These are phyloP conservation scores for Xiphorhynchus elegans DNA, from an alignment of 2,113 vertebrate species.

Conservation along the genomic window DNA sequence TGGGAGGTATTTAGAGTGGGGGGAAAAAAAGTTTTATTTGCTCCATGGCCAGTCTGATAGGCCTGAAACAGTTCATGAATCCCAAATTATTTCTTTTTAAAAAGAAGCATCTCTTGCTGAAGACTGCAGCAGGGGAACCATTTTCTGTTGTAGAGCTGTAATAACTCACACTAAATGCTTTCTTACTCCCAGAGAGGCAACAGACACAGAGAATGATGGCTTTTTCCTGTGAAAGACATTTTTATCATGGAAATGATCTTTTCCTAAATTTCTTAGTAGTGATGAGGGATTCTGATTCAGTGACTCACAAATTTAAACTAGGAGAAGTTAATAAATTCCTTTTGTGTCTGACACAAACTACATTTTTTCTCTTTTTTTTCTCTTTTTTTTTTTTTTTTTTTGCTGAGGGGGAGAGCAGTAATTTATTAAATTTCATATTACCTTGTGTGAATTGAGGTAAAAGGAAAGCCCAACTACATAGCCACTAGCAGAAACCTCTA, in stretches of 20 bases:
- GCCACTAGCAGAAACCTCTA: background rate
- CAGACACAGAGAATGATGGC: background rate
- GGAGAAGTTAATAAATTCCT: slow-evolving; percentile 16
- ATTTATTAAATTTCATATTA: background rate
- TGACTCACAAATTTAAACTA: slow-evolving; percentile 35
- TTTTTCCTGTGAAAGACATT: slow-evolving; percentile 29
- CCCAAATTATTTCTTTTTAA: slow-evolving; percentile 17
- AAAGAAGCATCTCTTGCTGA: background rate
- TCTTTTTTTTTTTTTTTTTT: background rate
- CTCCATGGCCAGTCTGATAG: background rate
- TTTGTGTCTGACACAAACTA: slow-evolving; percentile 28
- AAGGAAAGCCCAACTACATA: background rate
- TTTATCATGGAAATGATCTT: slow-evolving; percentile 49
- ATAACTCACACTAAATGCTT: slow-evolving; percentile 12
- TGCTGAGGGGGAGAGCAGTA: background rate
- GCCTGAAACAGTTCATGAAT: background rate
- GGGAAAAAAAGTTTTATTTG: background rate
- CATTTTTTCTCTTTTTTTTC: background rate
- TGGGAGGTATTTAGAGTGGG: background rate
- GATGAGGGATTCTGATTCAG: slow-evolving; percentile 13
- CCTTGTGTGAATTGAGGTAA: background rate
- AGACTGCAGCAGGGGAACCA: background rate
- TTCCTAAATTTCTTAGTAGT: slow-evolving; percentile 17
- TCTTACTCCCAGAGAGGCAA: slow-evolving; percentile 12
- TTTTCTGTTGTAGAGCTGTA: slow-evolving; percentile 22